Base-by-base conservation (phyloP, 64 coral and sea anemone species). In the Montipora efflorescens region DNA sequence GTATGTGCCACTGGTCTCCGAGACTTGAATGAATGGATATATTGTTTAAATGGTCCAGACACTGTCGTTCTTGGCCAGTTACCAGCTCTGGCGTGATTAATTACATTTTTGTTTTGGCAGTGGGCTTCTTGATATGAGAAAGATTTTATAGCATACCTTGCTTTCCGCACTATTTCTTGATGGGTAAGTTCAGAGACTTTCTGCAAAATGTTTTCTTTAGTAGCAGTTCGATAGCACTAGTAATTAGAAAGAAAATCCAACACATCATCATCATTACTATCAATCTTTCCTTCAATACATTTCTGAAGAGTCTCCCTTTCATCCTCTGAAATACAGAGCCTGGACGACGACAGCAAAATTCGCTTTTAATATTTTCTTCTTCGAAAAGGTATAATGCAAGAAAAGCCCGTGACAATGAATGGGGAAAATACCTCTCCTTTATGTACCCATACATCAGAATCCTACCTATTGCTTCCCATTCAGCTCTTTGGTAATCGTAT, bases 1-100 rank as follows among this genome's bases (percentile, higher is more conserved):
- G 87, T 93, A 51, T 96, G 95, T 48, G 87, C 95, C 75, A 96
- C 71, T 77, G 90, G 90, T 55, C 86, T 88, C 48, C 78, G 90
- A 48, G 71, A 20, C 89, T n/a, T n/a, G n/a, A n/a, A 84, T 70
- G 78, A 90, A 47, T 90, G 93, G 21, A 96, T 93, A 16, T 74
- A 96, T 68, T 79, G 51, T 43, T 93, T 96, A 96, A 87, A 58
- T 90, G 87, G 50, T 84, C 91, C 75, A 93, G 46, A 64, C 87
- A 90, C 21, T 90, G 70, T 75, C 74, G 48, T 68, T 96, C 87
- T 78, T 48, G 75, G 21, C 80, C 66, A 78, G 70, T 90, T 86
- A 8, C 58, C 59, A 90, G 95, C 43, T 75, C 69, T 45, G 79
- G 79, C 36, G 72, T 76, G 10, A 93, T 77, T 47, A 96, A 61